phyloP scores from a whole-genome alignment of 2,888 invertebrate genomes.

The Polyommatus iphigenia region DNA sequence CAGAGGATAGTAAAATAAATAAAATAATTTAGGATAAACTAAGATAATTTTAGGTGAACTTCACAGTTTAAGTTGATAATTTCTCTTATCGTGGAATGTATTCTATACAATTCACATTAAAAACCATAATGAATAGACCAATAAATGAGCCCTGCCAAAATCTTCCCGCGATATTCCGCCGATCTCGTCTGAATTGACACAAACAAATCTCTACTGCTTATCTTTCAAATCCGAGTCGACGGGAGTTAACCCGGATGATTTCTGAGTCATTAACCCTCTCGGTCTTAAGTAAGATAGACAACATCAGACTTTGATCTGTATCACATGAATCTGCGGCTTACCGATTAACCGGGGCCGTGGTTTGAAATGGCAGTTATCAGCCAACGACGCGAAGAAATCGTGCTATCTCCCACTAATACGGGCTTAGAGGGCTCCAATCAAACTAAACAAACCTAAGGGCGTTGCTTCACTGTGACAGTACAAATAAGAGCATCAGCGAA shows the following conservation, averaged over 20 bases:
- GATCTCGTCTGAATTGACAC: constrained; percentile 52
- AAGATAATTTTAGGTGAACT: neutral
- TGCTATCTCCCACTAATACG: constrained; percentile 73
- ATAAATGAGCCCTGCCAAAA: constrained; percentile 16
- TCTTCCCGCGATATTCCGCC: constrained; percentile 34
- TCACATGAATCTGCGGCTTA: constrained; percentile 70
- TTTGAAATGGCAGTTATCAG: constrained; percentile 74
- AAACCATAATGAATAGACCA: constrained; percentile 19
- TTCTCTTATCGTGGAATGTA: neutral
- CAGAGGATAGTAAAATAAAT: too few species aligned
- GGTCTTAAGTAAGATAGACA: constrained; percentile 78
- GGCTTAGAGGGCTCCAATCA: constrained; percentile 75
- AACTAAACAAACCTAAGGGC: constrained; percentile 71
- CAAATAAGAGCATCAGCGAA: neutral
- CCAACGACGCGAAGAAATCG: constrained; percentile 75
- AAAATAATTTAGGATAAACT: neutral
- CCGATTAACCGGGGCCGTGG: constrained; percentile 71
- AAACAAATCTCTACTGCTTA: constrained; percentile 76
- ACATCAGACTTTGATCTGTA: constrained; percentile 77
- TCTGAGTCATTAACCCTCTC: constrained; percentile 77
- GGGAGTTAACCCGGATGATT: constrained; percentile 77
- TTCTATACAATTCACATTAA: neutral
- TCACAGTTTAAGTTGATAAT: neutral
- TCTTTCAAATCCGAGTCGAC: constrained; percentile 72
- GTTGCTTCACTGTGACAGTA: neutral